Percentiles rank a stretch among this genome's conserved stretches.
Conservation (phyloP, 2,888 invertebrate species). For the Ryuthela nishihirai region DNA sequence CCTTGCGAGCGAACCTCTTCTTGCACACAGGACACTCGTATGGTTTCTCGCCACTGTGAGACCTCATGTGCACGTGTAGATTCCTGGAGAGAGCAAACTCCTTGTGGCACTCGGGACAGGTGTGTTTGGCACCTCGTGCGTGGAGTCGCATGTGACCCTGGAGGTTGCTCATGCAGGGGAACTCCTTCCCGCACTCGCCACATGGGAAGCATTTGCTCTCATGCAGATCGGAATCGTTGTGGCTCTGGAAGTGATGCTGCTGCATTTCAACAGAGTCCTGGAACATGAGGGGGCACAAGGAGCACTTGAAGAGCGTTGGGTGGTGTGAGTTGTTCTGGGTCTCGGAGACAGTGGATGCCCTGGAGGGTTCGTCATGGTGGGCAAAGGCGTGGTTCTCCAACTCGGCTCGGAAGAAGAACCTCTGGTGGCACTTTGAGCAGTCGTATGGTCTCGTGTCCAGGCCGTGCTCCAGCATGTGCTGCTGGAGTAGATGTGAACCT, state of each 20-base stretch:
- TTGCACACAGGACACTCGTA: constrained; percentile 54
- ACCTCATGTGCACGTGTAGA: constrained; percentile 51
- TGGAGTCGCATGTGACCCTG: constrained; percentile 52
- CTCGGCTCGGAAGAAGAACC: constrained; percentile 88
- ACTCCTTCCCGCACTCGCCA: constrained; percentile 52
- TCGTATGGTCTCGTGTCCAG: constrained; percentile 76
- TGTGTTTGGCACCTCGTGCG: constrained; percentile 47
- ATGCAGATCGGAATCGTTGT: constrained; percentile 58
- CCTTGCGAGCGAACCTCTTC: constrained; percentile 51
- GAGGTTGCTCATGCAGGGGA: constrained; percentile 47
- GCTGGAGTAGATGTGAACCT: constrained; percentile 62
- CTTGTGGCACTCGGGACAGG: constrained; percentile 53
- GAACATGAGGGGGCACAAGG: constrained; percentile 82
- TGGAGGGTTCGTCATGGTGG: constrained; percentile 47
- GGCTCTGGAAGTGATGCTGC: constrained; percentile 84
- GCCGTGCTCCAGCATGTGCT: constrained; percentile 79
- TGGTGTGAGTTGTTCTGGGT: constrained; percentile 86
- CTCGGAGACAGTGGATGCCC: too few species aligned
- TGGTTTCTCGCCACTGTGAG: constrained; percentile 52
- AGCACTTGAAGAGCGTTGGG: constrained; percentile 66
- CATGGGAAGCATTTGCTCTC: constrained; percentile 49
- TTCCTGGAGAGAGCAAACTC: constrained; percentile 48
- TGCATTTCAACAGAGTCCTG: constrained; percentile 81
- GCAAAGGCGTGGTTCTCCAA: constrained; percentile 70
- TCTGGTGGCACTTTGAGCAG: constrained; percentile 74